Evolutionary conservation across 2,113 vertebrate genomes (phyloP).

Genomic region (Budorcas taxicolor): DNA sequence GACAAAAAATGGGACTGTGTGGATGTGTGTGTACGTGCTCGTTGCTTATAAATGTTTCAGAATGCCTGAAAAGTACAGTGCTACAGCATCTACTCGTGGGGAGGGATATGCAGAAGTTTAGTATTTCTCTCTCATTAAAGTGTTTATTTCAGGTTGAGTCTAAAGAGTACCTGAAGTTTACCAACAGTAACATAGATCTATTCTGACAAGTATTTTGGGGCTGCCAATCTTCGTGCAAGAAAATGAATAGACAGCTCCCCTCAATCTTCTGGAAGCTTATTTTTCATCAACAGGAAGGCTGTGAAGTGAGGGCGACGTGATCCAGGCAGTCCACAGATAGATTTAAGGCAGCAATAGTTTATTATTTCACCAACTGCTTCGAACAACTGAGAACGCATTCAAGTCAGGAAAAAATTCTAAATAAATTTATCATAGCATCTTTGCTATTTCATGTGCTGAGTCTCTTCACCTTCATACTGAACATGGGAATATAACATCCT

Average conservation of each 20-base stretch:
- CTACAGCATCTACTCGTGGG: neutral
- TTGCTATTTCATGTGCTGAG: neutral
- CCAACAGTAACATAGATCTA: neutral
- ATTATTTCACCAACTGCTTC: neutral
- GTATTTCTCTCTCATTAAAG: conserved; percentile 2
- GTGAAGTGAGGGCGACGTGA: neutral
- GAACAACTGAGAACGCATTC: neutral
- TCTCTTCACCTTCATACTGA: neutral
- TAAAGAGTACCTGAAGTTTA: conserved; percentile 15
- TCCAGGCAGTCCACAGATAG: neutral
- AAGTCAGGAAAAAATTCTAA: neutral
- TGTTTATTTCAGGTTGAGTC: neutral
- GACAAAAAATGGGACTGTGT: neutral
- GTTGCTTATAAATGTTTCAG: neutral
- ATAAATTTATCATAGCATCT: neutral
- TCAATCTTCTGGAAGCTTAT: neutral
- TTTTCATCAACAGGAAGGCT: neutral
- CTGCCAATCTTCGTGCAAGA: neutral
- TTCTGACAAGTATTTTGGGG: neutral
- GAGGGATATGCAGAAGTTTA: neutral
- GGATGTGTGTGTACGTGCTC: neutral
- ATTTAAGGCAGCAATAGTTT: neutral
- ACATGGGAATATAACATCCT: neutral
- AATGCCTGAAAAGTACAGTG: neutral
- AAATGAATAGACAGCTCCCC: neutral